These are phyloP conservation scores for Dipodomys ordii DNA, from an alignment of 2,113 vertebrate species.

Conservation along the genomic window DNA sequence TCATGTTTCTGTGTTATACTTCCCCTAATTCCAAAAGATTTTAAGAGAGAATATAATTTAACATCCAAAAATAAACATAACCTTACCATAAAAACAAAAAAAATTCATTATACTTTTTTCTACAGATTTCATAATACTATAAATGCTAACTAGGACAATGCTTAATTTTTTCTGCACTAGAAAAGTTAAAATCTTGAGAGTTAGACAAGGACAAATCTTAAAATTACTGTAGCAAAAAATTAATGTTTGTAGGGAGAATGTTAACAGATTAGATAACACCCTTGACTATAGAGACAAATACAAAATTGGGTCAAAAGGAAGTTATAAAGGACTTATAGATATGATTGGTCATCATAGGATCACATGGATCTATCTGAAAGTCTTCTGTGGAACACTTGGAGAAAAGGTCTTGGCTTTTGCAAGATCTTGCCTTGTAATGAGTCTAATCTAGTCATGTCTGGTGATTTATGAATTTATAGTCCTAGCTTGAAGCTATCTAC, in stretches of 20 bases:
- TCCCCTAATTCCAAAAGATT: background rate
- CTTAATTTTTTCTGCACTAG: constrained; percentile 2
- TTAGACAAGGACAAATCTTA: background rate
- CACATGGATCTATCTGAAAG: background rate
- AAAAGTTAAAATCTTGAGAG: background rate
- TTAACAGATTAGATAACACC: background rate
- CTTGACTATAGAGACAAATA: background rate
- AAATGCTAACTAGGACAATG: background rate
- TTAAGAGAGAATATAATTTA: background rate
- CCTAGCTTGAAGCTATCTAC: background rate
- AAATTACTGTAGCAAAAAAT: background rate
- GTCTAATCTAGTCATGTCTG: background rate
- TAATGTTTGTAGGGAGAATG: background rate
- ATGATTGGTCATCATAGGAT: background rate
- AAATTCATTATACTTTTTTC: background rate
- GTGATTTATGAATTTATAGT: background rate
- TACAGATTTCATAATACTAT: background rate
- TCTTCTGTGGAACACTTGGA: background rate
- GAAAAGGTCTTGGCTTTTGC: background rate
- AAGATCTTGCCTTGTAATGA: background rate
- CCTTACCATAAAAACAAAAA: background rate
- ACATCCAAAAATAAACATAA: background rate
- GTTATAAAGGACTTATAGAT: background rate
- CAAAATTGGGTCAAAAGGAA: background rate
- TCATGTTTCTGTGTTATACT: background rate